Percentiles rank a stretch among this genome's conserved stretches.
phyloP scores from a whole-genome alignment of 2,797 vertebrate species.

The Notoglanidium macrostoma region DNA sequence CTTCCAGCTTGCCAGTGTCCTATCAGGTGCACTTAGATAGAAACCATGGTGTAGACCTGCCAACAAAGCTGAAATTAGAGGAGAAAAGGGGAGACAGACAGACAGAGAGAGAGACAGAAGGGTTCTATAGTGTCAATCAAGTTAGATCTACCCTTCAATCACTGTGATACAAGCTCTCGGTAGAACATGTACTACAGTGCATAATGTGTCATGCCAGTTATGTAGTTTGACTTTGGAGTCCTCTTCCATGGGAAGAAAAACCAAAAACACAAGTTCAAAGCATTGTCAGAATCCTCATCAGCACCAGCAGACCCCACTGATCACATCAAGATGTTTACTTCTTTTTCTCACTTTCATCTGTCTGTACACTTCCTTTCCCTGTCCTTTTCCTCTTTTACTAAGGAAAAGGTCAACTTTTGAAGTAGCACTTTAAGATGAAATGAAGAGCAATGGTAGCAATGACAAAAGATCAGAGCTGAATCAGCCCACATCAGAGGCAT shows the following conservation, averaged over 20 bases:
- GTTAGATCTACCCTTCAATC: background rate
- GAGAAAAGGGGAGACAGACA: background rate
- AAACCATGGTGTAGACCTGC: slow-evolving; percentile 24
- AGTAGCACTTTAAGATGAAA: slow-evolving; percentile 30
- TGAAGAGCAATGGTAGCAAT: slow-evolving; percentile 30
- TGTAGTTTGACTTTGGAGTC: background rate
- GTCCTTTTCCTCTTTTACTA: background rate
- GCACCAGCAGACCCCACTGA: background rate
- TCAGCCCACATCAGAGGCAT: slow-evolving; percentile 53
- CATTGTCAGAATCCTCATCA: background rate
- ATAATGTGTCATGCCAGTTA: background rate
- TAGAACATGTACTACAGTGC: background rate
- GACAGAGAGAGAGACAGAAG: background rate
- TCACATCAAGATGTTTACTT: slow-evolving; percentile 8
- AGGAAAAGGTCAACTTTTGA: slow-evolving; percentile 42
- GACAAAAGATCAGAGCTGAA: slow-evolving; percentile 43
- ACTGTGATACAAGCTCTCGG: background rate
- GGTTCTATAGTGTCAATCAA: slow-evolving; percentile 3
- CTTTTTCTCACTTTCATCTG: slow-evolving; percentile 34
- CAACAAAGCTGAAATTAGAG: slow-evolving; percentile 21
- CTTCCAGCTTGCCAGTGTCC: slow-evolving; percentile 14
- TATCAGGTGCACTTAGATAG: slow-evolving; percentile 35
- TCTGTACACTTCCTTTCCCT: background rate
- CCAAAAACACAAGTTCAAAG: background rate
- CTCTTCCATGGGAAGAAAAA: background rate